Evolutionary conservation across 2,888 invertebrate genomes (phyloP).

Genomic region (Sthenelais limicola): DNA sequence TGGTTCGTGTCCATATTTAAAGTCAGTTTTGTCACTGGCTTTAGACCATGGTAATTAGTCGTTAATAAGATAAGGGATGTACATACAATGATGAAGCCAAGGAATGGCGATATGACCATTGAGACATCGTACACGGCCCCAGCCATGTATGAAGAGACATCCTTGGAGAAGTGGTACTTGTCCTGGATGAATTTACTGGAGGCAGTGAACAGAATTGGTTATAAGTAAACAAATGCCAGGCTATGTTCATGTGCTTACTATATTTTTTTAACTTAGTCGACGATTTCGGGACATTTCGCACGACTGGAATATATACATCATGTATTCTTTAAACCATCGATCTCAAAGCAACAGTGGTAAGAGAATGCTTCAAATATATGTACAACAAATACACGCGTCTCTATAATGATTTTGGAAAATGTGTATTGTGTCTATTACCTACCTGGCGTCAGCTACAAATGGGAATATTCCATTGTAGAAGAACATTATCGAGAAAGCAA

Average conservation of each 20-base stretch:
- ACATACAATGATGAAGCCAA: constrained; percentile 72
- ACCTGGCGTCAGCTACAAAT: constrained; percentile 74
- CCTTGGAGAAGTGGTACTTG: constrained; percentile 62
- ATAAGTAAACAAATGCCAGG: too few relatives aligned
- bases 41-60: too few relatives aligned
- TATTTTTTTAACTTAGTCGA: too few relatives aligned
- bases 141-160: constrained; percentile 67
- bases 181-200: constrained; percentile 71
- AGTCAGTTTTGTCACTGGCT: too few relatives aligned
- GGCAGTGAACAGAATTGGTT: too few relatives aligned
- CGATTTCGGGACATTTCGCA: too few relatives aligned
- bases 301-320: not conserved
- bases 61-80: too few relatives aligned
- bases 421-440: constrained; percentile 25
- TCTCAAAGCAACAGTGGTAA: not conserved
- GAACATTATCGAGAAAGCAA: constrained; percentile 72
- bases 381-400: not conserved
- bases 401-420: too few relatives aligned
- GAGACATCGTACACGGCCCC: constrained; percentile 72
- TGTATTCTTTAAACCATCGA: not conserved
- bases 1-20: too few relatives aligned
- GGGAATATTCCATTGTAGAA: constrained; percentile 73
- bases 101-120: constrained; percentile 71
- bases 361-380: not conserved
- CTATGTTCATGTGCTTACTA: too few relatives aligned